Percentiles rank a stretch among this genome's conserved stretches.
phyloP scores from a whole-genome alignment of 2,113 vertebrate genomes.

The Marcusenius ussheri region DNA sequence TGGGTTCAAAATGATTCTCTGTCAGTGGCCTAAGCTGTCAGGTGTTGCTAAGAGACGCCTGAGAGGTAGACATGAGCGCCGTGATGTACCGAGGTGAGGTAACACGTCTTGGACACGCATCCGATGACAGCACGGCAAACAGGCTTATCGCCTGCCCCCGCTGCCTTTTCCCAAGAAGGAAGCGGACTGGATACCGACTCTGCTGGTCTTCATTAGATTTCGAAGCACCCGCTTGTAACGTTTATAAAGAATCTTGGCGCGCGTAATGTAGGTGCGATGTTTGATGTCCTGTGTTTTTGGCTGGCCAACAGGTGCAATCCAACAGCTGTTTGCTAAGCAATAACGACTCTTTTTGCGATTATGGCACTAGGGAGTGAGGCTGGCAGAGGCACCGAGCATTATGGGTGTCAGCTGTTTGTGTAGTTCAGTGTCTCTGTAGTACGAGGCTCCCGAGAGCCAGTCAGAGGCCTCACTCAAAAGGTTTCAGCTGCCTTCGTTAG shows the following conservation, averaged over 20 bases:
- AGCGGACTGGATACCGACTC: not conserved
- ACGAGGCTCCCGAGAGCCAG: not conserved
- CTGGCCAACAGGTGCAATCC: constrained; percentile 14
- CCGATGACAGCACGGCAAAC: not conserved
- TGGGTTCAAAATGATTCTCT: not conserved
- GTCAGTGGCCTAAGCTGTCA: not conserved
- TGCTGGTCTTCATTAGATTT: not conserved
- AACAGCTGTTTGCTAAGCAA: constrained; percentile 10
- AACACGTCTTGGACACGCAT: not conserved
- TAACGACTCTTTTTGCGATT: not conserved
- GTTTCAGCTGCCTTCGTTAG: not conserved
- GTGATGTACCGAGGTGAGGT: not conserved
- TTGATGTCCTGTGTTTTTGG: constrained; percentile 23
- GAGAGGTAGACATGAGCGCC: not conserved
- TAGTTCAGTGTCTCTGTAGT: not conserved
- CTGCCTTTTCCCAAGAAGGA: not conserved
- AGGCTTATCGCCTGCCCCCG: not conserved
- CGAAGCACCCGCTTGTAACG: not conserved
- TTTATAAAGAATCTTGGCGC: constrained; percentile 20
- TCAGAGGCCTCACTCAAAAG: not conserved
- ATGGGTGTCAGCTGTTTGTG: not conserved
- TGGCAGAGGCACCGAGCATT: not conserved
- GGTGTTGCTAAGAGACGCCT: not conserved
- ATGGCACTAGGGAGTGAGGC: not conserved
- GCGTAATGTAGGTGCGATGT: constrained; percentile 13